Conservation (phyloP, 2,797 vertebrate species). For the Tokudaia muenninki region DNA sequence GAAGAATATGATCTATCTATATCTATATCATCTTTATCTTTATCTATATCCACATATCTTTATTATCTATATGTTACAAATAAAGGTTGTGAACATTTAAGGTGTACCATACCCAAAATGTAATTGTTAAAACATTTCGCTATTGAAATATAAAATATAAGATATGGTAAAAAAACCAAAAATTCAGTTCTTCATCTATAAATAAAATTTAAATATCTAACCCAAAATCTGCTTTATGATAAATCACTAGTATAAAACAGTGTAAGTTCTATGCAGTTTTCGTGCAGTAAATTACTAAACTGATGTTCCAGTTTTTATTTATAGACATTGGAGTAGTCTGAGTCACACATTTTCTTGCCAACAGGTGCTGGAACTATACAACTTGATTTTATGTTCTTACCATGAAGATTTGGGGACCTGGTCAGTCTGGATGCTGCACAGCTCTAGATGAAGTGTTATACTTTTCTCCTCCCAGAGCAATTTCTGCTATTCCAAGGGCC, state of each 20-base stretch:
- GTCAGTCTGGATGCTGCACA: not conserved
- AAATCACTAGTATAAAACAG: not conserved
- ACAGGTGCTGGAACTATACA: not conserved
- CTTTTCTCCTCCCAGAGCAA: not conserved
- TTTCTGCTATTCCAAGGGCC: not conserved
- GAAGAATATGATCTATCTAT: not conserved
- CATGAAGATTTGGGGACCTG: not conserved
- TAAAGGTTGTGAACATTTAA: not conserved
- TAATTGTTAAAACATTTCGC: not conserved
- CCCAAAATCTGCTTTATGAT: not conserved
- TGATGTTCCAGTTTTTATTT: not conserved
- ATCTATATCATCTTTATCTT: not conserved
- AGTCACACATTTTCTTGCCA: not conserved
- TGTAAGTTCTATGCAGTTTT: not conserved
- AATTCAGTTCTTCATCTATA: not conserved
- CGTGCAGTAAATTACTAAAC: not conserved
- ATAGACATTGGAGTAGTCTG: not conserved
- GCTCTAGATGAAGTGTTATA: not conserved
- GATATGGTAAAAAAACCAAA: not conserved
- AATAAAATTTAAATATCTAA: constrained; percentile 4
- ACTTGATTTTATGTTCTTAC: not conserved
- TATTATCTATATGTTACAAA: not conserved
- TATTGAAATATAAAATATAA: not conserved
- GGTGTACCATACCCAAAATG: not conserved
- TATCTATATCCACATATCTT: too few relatives aligned